Conservation (phyloP, 2,113 vertebrate species). For the Ameiurus melas region DNA sequence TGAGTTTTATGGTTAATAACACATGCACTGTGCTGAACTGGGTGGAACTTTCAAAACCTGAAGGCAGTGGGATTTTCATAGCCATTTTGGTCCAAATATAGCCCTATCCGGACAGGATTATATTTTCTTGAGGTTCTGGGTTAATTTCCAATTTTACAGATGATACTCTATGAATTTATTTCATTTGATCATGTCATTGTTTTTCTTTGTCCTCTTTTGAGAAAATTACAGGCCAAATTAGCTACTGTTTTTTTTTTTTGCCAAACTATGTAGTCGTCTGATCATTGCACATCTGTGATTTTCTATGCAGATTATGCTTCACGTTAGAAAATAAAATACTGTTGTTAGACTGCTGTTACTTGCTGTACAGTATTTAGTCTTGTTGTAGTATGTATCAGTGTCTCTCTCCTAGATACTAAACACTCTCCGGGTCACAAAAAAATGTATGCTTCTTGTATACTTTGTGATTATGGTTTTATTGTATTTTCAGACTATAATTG, state of each 20-base stretch:
- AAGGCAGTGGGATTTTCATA: background rate
- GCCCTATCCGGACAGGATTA: background rate
- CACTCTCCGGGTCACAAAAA: background rate
- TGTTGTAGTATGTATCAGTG: background rate
- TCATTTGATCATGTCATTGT: background rate
- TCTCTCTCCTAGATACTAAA: background rate
- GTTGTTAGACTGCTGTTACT: background rate
- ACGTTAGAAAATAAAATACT: background rate
- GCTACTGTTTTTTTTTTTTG: background rate
- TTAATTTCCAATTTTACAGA: background rate
- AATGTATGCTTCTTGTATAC: background rate
- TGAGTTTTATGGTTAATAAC: background rate
- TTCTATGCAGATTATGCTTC: background rate
- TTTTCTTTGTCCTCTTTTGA: background rate
- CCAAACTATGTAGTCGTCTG: background rate
- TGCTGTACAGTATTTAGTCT: background rate
- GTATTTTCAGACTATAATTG: background rate
- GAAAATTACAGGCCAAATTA: background rate
- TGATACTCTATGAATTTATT: background rate
- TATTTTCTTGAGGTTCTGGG: background rate
- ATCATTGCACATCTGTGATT: background rate
- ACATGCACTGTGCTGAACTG: background rate
- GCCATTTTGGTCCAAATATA: background rate
- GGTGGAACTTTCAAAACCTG: background rate
- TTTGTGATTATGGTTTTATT: background rate